Base-by-base conservation (phyloP, 2,113 vertebrate species). In the Pandion haliaetus region DNA sequence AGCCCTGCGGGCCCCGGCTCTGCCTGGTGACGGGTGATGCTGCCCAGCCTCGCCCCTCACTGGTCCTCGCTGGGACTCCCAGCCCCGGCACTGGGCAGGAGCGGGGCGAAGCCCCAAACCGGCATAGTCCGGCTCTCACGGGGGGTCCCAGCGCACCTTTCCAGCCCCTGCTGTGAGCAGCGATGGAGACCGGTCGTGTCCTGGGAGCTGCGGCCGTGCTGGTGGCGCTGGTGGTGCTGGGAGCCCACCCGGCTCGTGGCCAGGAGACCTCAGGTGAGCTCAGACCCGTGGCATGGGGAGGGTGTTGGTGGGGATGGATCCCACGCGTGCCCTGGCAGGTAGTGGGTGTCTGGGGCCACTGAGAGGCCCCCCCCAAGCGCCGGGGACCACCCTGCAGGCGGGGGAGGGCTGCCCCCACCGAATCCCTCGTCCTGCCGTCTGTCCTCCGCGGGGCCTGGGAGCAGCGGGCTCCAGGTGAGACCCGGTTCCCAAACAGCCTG, bases 101-200 rank as follows among this genome's bases (percentile, higher is more conserved):
- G 8, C 1, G 15, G 40, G 24, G 47, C 9, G 5, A 25, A 12
- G 10, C 9, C 40, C 28, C 3, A 6, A 14, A 12, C 36, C 7
- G 69, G 58, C 58, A 36, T 38, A 31, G 40, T 17, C 8, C 21
- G 2, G 8, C 23, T 42, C 3, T 2, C 25, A 14, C 1, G 1
- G 62, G 54, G 66, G 58, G 29, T 49, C 34, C 11, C 40, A 2
- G 26, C n/a, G 26, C n/a, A 13, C 15, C 10, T 19, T 24, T 34
- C 12, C 50, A n/a, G 50, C 18, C n/a, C 40, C 15, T 10, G 34
- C 38, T 11, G 49, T 4, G 44, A 44, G 38, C 70, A 15, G 71
- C 8, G 10, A 76, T 90, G 79, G 54, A 36, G 38, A 20, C 10
- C 1, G 18, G 18, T 14, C 10, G 24, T 14, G 18, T 40, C 17